Evolutionary conservation across 2,113 vertebrate genomes (phyloP), one percentile per base, ranked within the genome.

Genomic region (Heloderma charlesbogerti): DNA sequence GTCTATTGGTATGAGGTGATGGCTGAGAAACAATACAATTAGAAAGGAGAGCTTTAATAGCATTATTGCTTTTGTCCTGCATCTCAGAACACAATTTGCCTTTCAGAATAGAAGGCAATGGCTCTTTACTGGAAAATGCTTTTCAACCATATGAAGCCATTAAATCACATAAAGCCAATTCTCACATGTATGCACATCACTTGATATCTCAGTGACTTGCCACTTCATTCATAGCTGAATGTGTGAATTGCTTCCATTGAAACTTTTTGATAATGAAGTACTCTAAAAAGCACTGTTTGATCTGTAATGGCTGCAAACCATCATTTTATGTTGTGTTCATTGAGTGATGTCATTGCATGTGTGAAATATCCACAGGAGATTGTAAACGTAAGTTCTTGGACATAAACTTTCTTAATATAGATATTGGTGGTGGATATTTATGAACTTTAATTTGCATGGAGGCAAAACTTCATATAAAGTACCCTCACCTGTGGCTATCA

Each of bases 181-280:
- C 66, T 31, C 40, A 85, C 66, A 48, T 83, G n/a, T 20, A 48
- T 27, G 25, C 48, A n/a, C 29, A 48, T 34, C 29, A 86, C 40
- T 48, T 51, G 63, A 34, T 34, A 85, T 31, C 66, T 71, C 43
- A 48, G 34, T 34, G 16, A 71, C 66, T 22, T 48, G 7, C 79
- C 78, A 15, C 78, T 80, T 80, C 78, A 80, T 80, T 80, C 78
- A 80, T 84, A 74, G 72, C 34, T 74, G 60, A 67, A 84, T 31
- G 60, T 67, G 82, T 29, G 40, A 84, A 67, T 84, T 84, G 37
- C 25, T 84, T 63, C 82, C 37, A 66, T 66, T 84, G n/a, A 66
- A 84, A 84, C 67, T 67, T 84, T 84, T 6, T 63, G 54, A 40
- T 40, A 63, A 15, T 60, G 51, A 6, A 6, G 15, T n/a, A n/a